These are phyloP conservation scores for Decapterus maruadsi DNA, from an alignment of 2,797 vertebrate species.

Conservation along the genomic window DNA sequence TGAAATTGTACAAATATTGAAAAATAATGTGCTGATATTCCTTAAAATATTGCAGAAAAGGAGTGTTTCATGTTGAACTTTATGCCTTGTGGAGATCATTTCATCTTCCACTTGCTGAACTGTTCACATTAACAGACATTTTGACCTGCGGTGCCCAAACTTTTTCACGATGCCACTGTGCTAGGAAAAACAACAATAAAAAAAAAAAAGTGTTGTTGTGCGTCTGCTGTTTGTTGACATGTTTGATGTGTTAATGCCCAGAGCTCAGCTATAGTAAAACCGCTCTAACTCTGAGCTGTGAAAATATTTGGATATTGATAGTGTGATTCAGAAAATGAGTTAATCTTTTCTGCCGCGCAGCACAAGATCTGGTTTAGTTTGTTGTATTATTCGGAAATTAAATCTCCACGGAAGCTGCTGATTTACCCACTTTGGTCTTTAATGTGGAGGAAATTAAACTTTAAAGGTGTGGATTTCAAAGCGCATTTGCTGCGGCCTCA, in stretches of 20 bases:
- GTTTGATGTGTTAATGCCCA: conserved; percentile 2
- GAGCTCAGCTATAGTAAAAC: not conserved
- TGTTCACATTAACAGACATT: no score
- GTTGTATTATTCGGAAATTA: not conserved
- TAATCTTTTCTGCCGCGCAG: not conserved
- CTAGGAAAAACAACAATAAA: not conserved
- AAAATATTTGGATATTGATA: conserved; percentile 4
- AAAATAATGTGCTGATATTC: no score
- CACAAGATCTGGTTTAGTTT: not conserved
- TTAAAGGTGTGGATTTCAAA: not conserved
- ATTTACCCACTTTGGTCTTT: conserved; percentile 7
- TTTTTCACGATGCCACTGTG: no score
- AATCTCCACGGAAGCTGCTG: not conserved
- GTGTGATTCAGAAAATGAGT: not conserved
- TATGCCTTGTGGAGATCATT: no score
- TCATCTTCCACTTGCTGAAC: no score
- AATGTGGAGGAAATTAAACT: not conserved
- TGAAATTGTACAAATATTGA: no score
- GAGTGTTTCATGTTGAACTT: no score
- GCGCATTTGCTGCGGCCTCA: not conserved
- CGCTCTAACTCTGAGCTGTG: not conserved
- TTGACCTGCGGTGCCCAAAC: no score
- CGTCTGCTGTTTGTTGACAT: not conserved
- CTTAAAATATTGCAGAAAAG: no score
- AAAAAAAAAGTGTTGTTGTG: not conserved